Percentiles rank a stretch among this genome's conserved stretches.
phyloP scores from a whole-genome alignment of 2,888 invertebrate genomes.

The Timema podura region DNA sequence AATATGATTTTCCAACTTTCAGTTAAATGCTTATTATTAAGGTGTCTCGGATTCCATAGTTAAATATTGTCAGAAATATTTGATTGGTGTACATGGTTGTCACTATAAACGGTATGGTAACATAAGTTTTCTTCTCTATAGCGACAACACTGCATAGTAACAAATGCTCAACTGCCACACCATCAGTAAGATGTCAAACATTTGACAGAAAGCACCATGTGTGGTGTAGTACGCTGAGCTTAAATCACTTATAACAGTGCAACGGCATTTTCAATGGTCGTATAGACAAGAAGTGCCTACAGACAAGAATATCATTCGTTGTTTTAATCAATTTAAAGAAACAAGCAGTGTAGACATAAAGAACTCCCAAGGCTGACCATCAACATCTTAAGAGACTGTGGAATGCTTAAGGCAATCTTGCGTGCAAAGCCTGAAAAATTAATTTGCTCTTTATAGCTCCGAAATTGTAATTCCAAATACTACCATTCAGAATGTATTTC shows the following conservation, averaged over 20 bases:
- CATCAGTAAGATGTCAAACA: neutral
- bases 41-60: too few relatives aligned
- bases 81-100: too few relatives aligned
- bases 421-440: neutral
- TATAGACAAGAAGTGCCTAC: neutral
- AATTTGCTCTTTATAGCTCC: neutral
- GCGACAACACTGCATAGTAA: too few relatives aligned
- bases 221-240: neutral
- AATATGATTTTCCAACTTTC: too few relatives aligned
- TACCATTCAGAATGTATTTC: neutral
- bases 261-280: neutral
- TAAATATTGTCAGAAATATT: too few relatives aligned
- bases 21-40: too few relatives aligned
- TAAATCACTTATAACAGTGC: neutral
- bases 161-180: neutral
- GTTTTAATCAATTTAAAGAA: neutral
- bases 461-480: neutral
- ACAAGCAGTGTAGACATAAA: neutral
- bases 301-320: constrained; percentile 3
- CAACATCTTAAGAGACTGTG: neutral
- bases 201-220: neutral
- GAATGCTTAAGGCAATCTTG: neutral
- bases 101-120: too few relatives aligned
- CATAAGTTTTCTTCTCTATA: too few relatives aligned
- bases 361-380: neutral